phyloP scores from a whole-genome alignment of 2,113 vertebrate species.

The Oncorhynchus keta region DNA sequence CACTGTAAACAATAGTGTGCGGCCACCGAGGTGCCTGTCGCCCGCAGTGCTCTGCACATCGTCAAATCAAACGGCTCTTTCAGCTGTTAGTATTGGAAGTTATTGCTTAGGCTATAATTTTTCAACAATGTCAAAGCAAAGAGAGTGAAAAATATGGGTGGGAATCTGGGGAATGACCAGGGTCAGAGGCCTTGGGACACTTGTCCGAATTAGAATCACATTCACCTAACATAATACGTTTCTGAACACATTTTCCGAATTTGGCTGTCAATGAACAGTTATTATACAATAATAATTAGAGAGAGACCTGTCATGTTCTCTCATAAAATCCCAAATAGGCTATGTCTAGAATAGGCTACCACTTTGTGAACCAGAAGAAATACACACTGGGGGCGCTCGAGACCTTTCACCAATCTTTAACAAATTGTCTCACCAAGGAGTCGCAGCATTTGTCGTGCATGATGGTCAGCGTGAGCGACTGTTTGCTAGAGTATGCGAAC shows the following conservation, averaged over 20 bases:
- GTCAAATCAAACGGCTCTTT: conserved; percentile 44
- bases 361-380: conserved; percentile 25
- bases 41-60: conserved; percentile 39
- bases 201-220: neutral
- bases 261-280: too few relatives aligned
- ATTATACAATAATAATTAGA: neutral
- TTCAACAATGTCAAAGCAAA: conserved; percentile 12
- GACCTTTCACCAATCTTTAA: too few relatives aligned
- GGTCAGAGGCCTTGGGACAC: neutral
- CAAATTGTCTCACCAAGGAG: too few relatives aligned
- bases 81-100: conserved; percentile 25
- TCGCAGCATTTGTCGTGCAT: too few relatives aligned
- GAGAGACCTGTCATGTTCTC: neutral
- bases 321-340: neutral
- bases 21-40: conserved; percentile 42
- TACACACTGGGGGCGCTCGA: conserved; percentile 23
- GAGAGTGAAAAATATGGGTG: neutral
- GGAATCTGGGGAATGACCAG: neutral
- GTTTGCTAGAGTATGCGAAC: neutral
- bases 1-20: conserved; percentile 44
- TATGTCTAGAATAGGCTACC: neutral
- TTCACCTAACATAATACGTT: neutral
- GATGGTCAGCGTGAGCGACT: neutral
- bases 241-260: too few relatives aligned
- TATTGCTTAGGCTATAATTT: conserved; percentile 7